A percentile compares a stretch with the other conserved stretches of the same genome.
Evolutionary conservation across 2,797 vertebrate species (phyloP).

Genomic region (Pithecia hirsuta): DNA sequence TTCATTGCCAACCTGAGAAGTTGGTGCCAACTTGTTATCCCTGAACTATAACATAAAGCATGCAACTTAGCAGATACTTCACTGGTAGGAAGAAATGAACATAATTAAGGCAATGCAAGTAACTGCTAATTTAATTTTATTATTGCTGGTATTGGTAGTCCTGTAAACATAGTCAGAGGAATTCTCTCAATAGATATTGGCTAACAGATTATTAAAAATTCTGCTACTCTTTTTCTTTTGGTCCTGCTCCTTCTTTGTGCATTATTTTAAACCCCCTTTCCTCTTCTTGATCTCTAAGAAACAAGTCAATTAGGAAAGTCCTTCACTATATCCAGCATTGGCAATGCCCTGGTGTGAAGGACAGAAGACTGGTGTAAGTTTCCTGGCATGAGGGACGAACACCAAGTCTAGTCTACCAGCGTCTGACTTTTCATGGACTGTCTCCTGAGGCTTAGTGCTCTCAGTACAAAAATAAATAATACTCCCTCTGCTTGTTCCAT

Average conservation of each 20-base stretch:
- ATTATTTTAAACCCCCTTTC: not conserved
- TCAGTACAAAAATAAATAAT: not conserved
- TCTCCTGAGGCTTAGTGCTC: not conserved
- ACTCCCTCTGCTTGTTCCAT: not conserved
- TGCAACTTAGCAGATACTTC: not conserved
- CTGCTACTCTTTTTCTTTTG: not conserved
- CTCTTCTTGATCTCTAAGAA: not conserved
- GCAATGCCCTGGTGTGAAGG: not conserved
- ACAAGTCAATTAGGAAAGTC: not conserved
- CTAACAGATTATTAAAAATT: not conserved
- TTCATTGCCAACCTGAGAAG: not conserved
- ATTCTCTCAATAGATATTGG: not conserved
- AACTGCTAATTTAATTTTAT: not conserved
- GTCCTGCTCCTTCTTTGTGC: not conserved
- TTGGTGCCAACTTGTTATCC: not conserved
- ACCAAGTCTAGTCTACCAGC: not conserved
- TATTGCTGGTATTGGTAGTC: not conserved
- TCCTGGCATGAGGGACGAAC: not conserved
- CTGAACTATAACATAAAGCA: not conserved
- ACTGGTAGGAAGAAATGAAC: not conserved
- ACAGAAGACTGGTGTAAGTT: not conserved
- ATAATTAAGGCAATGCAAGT: not conserved
- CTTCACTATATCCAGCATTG: not conserved
- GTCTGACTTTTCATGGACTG: not conserved
- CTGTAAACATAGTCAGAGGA: not conserved